These are phyloP conservation scores for Xyrauchen texanus DNA, from an alignment of 2,113 vertebrate genomes.

Conservation along the genomic window DNA sequence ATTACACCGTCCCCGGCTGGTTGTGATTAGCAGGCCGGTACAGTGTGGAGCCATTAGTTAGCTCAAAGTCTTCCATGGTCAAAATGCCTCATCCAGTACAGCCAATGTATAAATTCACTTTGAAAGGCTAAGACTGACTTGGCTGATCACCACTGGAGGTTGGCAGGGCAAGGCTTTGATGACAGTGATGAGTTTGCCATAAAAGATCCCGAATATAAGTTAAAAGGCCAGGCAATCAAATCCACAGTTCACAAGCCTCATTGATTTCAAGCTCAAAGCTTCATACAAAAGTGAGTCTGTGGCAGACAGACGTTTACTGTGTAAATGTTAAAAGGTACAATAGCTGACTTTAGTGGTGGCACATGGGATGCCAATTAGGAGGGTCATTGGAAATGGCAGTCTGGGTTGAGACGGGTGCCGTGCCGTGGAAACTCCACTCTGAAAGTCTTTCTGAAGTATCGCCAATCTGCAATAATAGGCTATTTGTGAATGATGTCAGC, in stretches of 20 bases:
- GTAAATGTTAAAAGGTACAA: conserved; percentile 48
- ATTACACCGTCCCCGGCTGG: conserved; percentile 25
- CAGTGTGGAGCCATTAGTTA: conserved; percentile 35
- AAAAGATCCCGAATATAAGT: conserved; percentile 54
- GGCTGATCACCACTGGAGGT: conserved; percentile 44
- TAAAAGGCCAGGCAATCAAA: conserved; percentile 54
- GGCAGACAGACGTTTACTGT: conserved; percentile 27
- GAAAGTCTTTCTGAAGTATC: conserved; percentile 31
- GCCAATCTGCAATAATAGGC: conserved; percentile 20
- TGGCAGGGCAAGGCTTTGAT: conserved; percentile 55
- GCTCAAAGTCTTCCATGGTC: conserved; percentile 41
- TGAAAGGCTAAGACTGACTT: conserved; percentile 29
- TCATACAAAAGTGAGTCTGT: neutral
- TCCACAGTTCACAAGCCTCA: conserved; percentile 19
- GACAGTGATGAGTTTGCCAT: conserved; percentile 38
- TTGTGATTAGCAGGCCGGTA: conserved; percentile 11
- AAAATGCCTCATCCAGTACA: conserved; percentile 46
- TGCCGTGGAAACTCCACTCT: conserved; percentile 13
- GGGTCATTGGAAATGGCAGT: conserved; percentile 52
- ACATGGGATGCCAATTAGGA: conserved; percentile 46
- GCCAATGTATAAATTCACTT: neutral
- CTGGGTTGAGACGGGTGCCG: conserved; percentile 25
- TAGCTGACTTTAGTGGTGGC: conserved; percentile 55
- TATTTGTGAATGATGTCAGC: conserved; percentile 20
- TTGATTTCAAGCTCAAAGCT: neutral